Conservation (phyloP, 2,888 invertebrate genomes). For the Sarcophaga rosellei region DNA sequence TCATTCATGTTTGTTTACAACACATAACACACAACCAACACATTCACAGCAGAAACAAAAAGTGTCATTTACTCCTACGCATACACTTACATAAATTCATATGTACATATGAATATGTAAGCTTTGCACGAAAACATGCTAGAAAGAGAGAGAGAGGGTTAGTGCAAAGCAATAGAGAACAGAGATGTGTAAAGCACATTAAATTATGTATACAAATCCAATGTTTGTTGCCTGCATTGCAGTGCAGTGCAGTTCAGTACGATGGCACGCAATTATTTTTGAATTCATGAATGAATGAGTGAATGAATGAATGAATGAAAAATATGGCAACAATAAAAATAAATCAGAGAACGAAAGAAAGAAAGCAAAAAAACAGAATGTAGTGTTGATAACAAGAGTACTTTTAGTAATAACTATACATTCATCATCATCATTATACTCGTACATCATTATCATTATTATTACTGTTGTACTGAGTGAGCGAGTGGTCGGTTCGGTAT, state of each 20-base stretch:
- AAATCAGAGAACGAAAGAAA: background rate
- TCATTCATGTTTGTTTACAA: too few species aligned
- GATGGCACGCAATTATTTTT: conserved; percentile 58
- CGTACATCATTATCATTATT: background rate
- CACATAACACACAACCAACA: too few species aligned
- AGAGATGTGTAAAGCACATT: background rate
- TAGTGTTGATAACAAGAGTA: conserved; percentile 1
- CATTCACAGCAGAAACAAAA: conserved; percentile 6
- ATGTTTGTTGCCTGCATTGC: conserved; percentile 5
- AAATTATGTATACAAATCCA: conserved; percentile 24
- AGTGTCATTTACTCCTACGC: conserved; percentile 62
- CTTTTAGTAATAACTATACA: conserved; percentile 33
- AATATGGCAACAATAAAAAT: conserved; percentile 45
- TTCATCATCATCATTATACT: conserved; percentile 9
- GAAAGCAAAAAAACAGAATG: background rate
- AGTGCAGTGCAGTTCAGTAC: background rate
- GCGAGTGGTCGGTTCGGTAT: background rate
- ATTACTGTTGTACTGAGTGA: background rate
- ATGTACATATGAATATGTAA: too few species aligned
- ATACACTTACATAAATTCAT: background rate
- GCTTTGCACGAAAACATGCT: conserved; percentile 4
- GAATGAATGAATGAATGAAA: conserved; percentile 33
- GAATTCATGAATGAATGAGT: conserved; percentile 70
- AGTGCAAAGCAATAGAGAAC: background rate
- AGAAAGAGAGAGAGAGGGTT: background rate